Conservation (phyloP, 2,888 invertebrate genomes). For the Nephrotoma appendiculata region DNA sequence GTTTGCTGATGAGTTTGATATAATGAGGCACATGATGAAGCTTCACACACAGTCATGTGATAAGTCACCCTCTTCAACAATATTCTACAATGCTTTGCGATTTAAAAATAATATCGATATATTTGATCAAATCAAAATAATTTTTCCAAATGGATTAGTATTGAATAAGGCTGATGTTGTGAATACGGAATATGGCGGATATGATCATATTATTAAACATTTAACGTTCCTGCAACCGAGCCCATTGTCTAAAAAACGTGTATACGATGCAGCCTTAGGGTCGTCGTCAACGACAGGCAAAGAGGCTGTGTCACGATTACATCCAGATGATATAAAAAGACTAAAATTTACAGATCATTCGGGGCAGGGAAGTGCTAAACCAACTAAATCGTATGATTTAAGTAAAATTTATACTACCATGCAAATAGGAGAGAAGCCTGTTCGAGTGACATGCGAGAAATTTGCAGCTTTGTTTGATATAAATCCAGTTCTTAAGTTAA, state of each 20-base stretch:
- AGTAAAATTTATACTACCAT: slow-evolving; percentile 19
- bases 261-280: background rate
- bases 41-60: background rate
- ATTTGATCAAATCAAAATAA: slow-evolving; percentile 16
- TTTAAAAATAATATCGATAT: background rate
- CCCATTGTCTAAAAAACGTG: background rate
- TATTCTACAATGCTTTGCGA: background rate
- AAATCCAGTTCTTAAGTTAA: slow-evolving; percentile 8
- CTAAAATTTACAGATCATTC: background rate
- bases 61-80: background rate
- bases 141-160: slow-evolving; percentile 25
- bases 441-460: slow-evolving; percentile 18
- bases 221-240: background rate
- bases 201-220: slow-evolving; percentile 11
- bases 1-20: background rate
- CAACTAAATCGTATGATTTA: slow-evolving; percentile 13
- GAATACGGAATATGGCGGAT: slow-evolving; percentile 15
- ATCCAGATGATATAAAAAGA: background rate
- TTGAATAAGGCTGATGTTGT: slow-evolving; percentile 20
- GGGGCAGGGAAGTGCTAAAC: background rate
- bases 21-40: background rate
- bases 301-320: background rate
- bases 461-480: slow-evolving; percentile 19
- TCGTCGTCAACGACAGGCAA: background rate
- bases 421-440: slow-evolving; percentile 16